Conservation (phyloP, 2,888 invertebrate species). For the Meandrusa payeni region DNA sequence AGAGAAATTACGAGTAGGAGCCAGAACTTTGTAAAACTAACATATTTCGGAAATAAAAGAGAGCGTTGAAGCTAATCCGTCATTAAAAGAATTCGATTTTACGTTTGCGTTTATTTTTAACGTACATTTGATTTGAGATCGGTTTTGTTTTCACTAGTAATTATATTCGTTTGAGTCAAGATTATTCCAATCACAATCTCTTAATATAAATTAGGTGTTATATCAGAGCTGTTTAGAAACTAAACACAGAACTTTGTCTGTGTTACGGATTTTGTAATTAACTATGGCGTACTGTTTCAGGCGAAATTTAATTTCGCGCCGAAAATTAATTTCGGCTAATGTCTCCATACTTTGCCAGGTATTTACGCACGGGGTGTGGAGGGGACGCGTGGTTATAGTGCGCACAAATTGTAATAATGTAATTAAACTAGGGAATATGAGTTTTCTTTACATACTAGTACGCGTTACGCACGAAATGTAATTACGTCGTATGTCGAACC, state of each 20-base stretch:
- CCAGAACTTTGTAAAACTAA: too few species aligned
- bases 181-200: too few species aligned
- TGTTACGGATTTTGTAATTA: constrained; percentile 22
- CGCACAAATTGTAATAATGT: constrained; percentile 16
- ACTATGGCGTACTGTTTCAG: constrained; percentile 18
- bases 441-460: constrained; percentile 12
- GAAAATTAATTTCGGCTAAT: constrained; percentile 27
- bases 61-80: too few species aligned
- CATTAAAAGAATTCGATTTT: too few species aligned
- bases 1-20: too few species aligned
- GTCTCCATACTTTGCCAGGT: constrained; percentile 18
- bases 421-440: constrained; percentile 17
- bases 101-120: too few species aligned
- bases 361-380: constrained; percentile 8
- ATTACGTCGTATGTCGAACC: neutral
- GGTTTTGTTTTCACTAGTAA: too few species aligned
- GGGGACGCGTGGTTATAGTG: constrained; percentile 15
- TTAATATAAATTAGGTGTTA: constrained; percentile 4
- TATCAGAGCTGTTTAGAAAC: constrained; percentile 1
- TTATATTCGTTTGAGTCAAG: too few species aligned
- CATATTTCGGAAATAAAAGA: too few species aligned
- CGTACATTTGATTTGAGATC: too few species aligned
- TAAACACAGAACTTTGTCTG: constrained; percentile 9
- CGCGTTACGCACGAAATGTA: constrained; percentile 3
- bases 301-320: constrained; percentile 25